These are phyloP conservation scores for Misgurnus mizolepis DNA, from an alignment of 2,113 vertebrate genomes.

Conservation along the genomic window DNA sequence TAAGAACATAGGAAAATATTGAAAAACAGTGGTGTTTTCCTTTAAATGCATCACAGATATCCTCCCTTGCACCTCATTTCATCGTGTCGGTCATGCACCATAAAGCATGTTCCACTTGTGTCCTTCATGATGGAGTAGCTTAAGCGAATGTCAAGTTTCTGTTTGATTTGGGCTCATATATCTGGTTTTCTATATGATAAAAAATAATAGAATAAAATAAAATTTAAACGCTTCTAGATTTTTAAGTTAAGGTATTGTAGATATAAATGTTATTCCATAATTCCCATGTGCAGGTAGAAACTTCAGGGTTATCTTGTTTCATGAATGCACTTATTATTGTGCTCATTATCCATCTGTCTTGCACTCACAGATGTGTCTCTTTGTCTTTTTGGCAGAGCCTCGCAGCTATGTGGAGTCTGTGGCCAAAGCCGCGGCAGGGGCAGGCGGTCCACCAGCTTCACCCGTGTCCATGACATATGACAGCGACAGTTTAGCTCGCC, in stretches of 20 bases:
- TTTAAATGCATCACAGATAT: background rate
- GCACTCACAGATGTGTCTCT: background rate
- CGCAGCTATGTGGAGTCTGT: constrained; percentile 95
- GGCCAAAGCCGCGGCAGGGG: constrained; percentile 79
- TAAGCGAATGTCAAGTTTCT: background rate
- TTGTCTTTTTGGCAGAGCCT: constrained; percentile 77
- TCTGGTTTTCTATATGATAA: background rate
- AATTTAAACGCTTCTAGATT: background rate
- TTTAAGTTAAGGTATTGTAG: no score
- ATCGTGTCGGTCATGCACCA: background rate
- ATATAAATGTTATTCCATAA: background rate
- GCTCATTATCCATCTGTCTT: background rate
- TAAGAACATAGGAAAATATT: no score
- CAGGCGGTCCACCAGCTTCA: constrained; percentile 65
- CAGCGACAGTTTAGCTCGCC: constrained; percentile 59
- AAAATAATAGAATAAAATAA: background rate
- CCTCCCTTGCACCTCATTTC: background rate
- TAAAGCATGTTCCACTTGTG: background rate
- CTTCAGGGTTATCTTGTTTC: background rate
- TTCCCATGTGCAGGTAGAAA: background rate
- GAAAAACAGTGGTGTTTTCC: no score
- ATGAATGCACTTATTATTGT: background rate
- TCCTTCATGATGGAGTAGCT: background rate
- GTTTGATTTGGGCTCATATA: background rate
- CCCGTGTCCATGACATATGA: constrained; percentile 65